Evolutionary conservation across 2,797 vertebrate species (phyloP).

Genomic region (Sebastiscus albofasciatus): DNA sequence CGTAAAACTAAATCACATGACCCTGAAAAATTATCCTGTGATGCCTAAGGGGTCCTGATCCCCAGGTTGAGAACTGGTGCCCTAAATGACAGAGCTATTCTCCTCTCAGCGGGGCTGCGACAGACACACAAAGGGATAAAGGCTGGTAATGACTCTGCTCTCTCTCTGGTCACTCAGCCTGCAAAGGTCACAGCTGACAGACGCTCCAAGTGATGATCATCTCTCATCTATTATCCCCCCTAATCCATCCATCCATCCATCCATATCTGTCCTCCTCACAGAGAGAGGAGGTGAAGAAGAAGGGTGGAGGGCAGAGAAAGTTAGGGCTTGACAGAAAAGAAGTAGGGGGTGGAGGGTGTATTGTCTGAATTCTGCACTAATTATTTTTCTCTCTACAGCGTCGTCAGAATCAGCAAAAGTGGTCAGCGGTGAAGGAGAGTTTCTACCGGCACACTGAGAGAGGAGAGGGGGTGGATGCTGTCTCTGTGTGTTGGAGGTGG

Average conservation of each 20-base stretch:
- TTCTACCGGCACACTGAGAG: conserved; percentile 5
- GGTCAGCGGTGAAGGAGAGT: conserved; percentile 14
- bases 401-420: not conserved
- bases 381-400: conserved; percentile 28
- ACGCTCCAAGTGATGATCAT: conserved; percentile 42
- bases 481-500: conserved; percentile 3
- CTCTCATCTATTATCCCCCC: conserved; percentile 49
- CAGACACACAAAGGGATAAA: conserved; percentile 70
- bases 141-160: conserved; percentile 72
- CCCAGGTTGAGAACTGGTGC: conserved; percentile 33
- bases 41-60: conserved; percentile 40
- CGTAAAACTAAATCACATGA: conserved; percentile 30
- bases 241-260: conserved; percentile 11
- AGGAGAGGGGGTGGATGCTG: conserved; percentile 3
- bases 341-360: not conserved
- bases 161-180: conserved; percentile 72
- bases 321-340: conserved; percentile 25
- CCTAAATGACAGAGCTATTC: conserved; percentile 70
- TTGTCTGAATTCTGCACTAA: conserved; percentile 36
- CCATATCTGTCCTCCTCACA: not conserved
- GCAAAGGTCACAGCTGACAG: conserved; percentile 78
- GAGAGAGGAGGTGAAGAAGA: not conserved
- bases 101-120: conserved; percentile 61
- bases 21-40: conserved; percentile 50
- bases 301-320: conserved; percentile 28